Conservation (phyloP, 2,797 vertebrate species). For the Trichosurus vulpecula region DNA sequence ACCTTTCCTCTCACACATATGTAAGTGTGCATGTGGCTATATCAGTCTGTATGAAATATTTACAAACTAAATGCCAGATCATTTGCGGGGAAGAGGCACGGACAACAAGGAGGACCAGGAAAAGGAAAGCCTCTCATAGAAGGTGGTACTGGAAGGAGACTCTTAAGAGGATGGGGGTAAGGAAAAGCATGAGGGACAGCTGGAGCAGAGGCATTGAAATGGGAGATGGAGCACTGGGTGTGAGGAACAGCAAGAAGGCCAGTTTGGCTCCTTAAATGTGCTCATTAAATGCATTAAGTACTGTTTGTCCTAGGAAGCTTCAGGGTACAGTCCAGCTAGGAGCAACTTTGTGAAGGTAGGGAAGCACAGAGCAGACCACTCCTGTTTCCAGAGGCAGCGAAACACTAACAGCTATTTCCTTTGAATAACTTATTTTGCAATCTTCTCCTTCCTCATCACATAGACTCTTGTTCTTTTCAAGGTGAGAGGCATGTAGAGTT, state of each 20-base stretch:
- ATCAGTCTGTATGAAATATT: background rate
- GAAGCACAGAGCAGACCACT: background rate
- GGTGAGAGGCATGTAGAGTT: background rate
- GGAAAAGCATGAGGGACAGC: background rate
- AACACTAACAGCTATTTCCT: background rate
- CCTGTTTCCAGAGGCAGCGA: conserved; percentile 34
- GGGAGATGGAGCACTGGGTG: background rate
- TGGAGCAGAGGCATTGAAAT: background rate
- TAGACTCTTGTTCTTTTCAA: background rate
- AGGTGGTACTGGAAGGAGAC: background rate
- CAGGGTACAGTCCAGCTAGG: conserved; percentile 16
- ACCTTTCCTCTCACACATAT: background rate
- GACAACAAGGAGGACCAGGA: background rate
- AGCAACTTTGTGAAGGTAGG: conserved; percentile 43
- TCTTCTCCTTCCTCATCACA: conserved; percentile 3
- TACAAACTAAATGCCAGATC: no score
- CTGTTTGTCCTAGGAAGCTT: conserved; percentile 7
- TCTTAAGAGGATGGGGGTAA: background rate
- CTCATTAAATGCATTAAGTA: conserved; percentile 43
- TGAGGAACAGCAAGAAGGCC: background rate
- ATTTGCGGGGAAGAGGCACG: background rate
- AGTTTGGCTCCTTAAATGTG: conserved; percentile 46
- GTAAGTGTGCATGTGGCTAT: background rate
- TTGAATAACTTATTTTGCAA: background rate
- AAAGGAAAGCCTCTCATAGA: background rate